Percentiles rank a stretch among this genome's conserved stretches.
These are phyloP conservation scores for Trisateles emortualis DNA, from an alignment of 2,888 invertebrate genomes.

Conservation along the genomic window DNA sequence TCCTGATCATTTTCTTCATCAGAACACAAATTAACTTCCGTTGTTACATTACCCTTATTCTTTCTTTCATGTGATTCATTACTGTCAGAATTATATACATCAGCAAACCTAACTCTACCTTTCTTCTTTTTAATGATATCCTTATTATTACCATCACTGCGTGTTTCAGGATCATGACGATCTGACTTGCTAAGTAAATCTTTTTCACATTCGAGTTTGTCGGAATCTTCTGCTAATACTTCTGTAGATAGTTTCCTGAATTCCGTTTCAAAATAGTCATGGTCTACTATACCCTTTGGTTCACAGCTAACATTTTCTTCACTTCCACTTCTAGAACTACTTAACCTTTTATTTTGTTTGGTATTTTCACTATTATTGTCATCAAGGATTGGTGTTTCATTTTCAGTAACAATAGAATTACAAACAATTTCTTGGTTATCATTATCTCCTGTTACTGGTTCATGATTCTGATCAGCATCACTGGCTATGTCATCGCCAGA, in stretches of 20 bases:
- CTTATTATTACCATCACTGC: not conserved
- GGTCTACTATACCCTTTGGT: no score
- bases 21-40: conserved; percentile 1
- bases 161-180: not conserved
- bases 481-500: not conserved
- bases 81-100: conserved; percentile 50
- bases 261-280: not conserved
- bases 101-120: conserved; percentile 9
- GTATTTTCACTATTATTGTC: not conserved
- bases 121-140: not conserved
- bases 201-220: not conserved
- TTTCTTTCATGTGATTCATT: conserved; percentile 21
- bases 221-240: not conserved
- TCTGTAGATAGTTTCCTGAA: not conserved
- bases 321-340: not conserved
- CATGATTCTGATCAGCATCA: not conserved
- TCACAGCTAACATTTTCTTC: not conserved
- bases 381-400: no score
- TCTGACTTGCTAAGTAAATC: not conserved
- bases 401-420: not conserved
- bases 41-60: conserved; percentile 17
- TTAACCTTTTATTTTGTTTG: not conserved
- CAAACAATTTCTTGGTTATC: not conserved
- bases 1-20: conserved; percentile 14
- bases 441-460: no score